Percentiles rank a stretch among this genome's conserved stretches.
Conservation (phyloP, 1,140 invertebrate genomes). For the Leguminivora glycinivorella region DNA sequence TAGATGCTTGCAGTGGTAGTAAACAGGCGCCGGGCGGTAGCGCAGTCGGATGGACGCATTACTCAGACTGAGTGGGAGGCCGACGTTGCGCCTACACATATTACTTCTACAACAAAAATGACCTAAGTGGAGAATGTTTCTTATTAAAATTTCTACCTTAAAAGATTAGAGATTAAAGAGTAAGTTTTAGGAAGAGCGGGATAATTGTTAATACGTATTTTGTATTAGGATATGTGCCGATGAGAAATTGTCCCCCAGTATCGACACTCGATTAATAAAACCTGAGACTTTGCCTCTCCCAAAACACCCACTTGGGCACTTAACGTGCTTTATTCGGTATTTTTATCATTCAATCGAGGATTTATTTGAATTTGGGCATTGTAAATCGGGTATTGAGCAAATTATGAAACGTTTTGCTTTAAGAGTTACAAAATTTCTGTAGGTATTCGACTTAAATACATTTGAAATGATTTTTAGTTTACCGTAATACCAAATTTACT, state of each 20-base stretch:
- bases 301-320: conserved; percentile 41
- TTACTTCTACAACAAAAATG: background rate
- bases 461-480: too few relatives aligned
- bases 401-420: background rate
- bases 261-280: conserved; percentile 24
- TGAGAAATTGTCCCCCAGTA: conserved; percentile 43
- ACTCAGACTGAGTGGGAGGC: background rate
- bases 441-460: background rate
- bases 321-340: conserved; percentile 25
- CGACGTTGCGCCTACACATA: background rate
- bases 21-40: conserved; percentile 1
- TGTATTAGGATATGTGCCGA: conserved; percentile 15
- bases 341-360: conserved; percentile 11
- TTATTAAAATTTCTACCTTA: background rate
- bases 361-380: conserved; percentile 23
- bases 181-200: background rate
- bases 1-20: background rate
- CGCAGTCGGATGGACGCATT: conserved; percentile 14
- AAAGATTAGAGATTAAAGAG: background rate
- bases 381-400: background rate
- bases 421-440: background rate
- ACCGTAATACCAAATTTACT: too few relatives aligned
- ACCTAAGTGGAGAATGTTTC: background rate
- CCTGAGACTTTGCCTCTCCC: conserved; percentile 37
- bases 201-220: background rate